These are phyloP conservation scores for Bubo scandiacus DNA, from an alignment of 2,113 vertebrate species.

Conservation along the genomic window DNA sequence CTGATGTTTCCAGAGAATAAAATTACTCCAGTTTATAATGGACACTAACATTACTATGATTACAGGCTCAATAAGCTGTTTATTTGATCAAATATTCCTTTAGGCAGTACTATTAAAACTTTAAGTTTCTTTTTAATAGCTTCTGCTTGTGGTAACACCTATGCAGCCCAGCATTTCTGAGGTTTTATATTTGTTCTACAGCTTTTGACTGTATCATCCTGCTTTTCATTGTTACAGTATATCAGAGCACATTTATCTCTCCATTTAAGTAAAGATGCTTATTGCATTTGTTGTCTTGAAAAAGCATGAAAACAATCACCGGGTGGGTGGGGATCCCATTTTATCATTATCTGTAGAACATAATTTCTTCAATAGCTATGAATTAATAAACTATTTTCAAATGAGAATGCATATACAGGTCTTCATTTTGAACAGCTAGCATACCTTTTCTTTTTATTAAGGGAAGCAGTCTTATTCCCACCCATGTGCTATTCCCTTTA, in stretches of 20 bases:
- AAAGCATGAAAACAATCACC: neutral
- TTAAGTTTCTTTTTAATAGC: neutral
- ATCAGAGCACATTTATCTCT: neutral
- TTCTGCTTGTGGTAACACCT: conserved; percentile 1
- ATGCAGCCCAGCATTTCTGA: neutral
- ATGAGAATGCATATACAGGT: neutral
- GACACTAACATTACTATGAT: neutral
- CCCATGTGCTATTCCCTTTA: neutral
- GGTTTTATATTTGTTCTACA: neutral
- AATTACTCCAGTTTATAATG: neutral
- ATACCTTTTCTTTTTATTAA: neutral
- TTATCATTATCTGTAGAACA: neutral
- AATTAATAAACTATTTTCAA: neutral
- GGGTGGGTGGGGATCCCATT: neutral
- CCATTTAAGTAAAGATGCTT: neutral
- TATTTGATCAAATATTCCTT: conserved; percentile 45
- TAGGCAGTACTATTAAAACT: neutral
- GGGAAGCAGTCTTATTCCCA: neutral
- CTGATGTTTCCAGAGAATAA: neutral
- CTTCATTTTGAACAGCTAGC: neutral
- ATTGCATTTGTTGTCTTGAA: neutral
- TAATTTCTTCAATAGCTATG: neutral
- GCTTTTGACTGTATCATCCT: neutral
- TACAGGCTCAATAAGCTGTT: neutral
- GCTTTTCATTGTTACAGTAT: neutral